A percentile compares a stretch with the other conserved stretches of the same genome.
These are phyloP conservation scores for Enteromius treurensis DNA, from an alignment of 2,797 vertebrate species.

Conservation along the genomic window DNA sequence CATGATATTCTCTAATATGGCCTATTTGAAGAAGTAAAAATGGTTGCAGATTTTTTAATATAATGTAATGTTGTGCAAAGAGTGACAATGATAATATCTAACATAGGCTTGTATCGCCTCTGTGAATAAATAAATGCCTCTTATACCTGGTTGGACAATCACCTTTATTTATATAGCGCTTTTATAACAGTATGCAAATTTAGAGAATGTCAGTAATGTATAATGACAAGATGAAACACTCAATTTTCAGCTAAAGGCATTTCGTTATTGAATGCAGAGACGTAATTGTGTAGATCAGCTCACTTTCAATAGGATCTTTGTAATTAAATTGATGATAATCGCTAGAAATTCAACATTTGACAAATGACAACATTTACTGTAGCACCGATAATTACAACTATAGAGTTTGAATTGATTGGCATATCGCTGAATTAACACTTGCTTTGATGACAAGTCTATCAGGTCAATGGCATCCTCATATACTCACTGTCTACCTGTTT, in stretches of 20 bases:
- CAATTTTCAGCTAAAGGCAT: too few species aligned
- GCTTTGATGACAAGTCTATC: too few species aligned
- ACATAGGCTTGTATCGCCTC: not conserved
- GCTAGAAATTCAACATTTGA: too few species aligned
- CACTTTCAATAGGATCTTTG: too few species aligned
- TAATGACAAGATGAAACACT: too few species aligned
- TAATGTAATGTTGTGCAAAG: not conserved
- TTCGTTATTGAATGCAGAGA: too few species aligned
- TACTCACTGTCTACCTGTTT: not conserved
- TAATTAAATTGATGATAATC: too few species aligned
- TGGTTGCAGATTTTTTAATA: not conserved
- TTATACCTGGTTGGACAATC: not conserved
- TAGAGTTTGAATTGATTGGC: not conserved
- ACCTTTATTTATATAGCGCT: too few species aligned
- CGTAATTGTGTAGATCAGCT: too few species aligned
- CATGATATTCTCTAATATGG: not conserved
- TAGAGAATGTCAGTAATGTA: too few species aligned
- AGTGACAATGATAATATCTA: not conserved
- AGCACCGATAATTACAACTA: too few species aligned
- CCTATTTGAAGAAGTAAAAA: not conserved
- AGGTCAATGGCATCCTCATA: not conserved
- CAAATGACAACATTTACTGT: not conserved
- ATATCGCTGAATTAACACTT: not conserved
- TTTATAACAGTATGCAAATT: too few species aligned
- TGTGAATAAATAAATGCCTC: not conserved